A percentile compares a stretch with the other conserved stretches of the same genome.
phyloP scores from a whole-genome alignment of 1,140 invertebrate genomes.

The Lucilia sericata region DNA sequence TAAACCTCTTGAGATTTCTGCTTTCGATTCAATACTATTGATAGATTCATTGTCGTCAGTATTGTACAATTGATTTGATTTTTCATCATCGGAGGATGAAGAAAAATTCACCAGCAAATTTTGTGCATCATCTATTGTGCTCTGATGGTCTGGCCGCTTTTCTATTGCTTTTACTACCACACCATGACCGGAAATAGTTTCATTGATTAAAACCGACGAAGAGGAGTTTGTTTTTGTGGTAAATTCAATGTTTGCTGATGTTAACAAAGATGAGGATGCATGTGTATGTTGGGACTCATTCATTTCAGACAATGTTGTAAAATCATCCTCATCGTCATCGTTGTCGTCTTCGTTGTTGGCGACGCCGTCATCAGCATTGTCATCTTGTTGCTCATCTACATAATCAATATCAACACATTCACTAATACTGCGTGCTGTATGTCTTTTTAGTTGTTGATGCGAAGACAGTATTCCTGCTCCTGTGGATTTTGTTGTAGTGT shows the following conservation, averaged over 20 bases:
- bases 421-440: conserved; percentile 63
- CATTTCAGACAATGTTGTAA: conserved; percentile 66
- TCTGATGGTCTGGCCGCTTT: neutral
- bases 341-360: conserved; percentile 52
- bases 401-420: conserved; percentile 58
- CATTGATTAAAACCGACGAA: conserved; percentile 35
- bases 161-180: conserved; percentile 7
- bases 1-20: conserved; percentile 65
- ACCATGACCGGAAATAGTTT: conserved; percentile 40
- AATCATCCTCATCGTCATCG: conserved; percentile 61
- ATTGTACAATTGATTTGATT: conserved; percentile 67
- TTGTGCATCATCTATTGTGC: neutral
- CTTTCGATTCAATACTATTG: conserved; percentile 67
- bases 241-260: conserved; percentile 26
- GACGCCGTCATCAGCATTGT: conserved; percentile 51
- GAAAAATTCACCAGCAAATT: conserved; percentile 34
- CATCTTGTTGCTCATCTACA: conserved; percentile 36
- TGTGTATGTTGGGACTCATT: conserved; percentile 64
- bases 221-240: conserved; percentile 39
- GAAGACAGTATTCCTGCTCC: neutral
- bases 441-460: conserved; percentile 35
- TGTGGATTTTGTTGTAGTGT: conserved; percentile 55
- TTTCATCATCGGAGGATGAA: conserved; percentile 55
- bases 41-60: conserved; percentile 68
- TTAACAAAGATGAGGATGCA: conserved; percentile 47